phyloP scores from a whole-genome alignment of 2,888 invertebrate genomes.

The Nomada flava region DNA sequence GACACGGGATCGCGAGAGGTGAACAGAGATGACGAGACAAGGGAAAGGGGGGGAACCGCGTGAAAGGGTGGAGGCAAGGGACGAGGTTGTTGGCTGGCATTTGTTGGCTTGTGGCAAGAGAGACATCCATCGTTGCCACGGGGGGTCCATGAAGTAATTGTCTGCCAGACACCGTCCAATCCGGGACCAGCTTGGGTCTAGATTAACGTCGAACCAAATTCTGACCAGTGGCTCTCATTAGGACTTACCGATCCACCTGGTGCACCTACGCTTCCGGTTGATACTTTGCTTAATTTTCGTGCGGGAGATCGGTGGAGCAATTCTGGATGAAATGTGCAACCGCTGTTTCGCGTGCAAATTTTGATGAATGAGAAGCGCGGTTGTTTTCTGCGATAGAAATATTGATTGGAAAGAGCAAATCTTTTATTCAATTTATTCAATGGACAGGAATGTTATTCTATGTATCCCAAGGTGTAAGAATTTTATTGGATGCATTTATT shows the following conservation, averaged over 20 bases:
- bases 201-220: conserved; percentile 77
- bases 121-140: conserved; percentile 83
- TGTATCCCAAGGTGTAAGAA: too few relatives aligned
- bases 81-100: conserved; percentile 69
- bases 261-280: not conserved
- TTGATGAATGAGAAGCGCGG: too few relatives aligned
- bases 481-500: too few relatives aligned
- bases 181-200: conserved; percentile 67
- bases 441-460: too few relatives aligned
- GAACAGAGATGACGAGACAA: conserved; percentile 9
- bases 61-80: conserved; percentile 55
- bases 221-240: conserved; percentile 77
- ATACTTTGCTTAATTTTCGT: not conserved
- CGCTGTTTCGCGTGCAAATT: too few relatives aligned
- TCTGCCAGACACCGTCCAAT: conserved; percentile 81
- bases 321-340: too few relatives aligned
- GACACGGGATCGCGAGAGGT: not conserved
- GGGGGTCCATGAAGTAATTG: conserved; percentile 83
- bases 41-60: conserved; percentile 34
- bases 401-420: too few relatives aligned
- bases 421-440: too few relatives aligned
- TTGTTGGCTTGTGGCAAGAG: conserved; percentile 77
- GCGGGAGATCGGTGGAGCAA: too few relatives aligned
- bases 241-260: not conserved
- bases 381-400: too few relatives aligned